These are phyloP conservation scores for Microcebus ravelobensis DNA, from an alignment of 2,113 vertebrate genomes.

Conservation along the genomic window DNA sequence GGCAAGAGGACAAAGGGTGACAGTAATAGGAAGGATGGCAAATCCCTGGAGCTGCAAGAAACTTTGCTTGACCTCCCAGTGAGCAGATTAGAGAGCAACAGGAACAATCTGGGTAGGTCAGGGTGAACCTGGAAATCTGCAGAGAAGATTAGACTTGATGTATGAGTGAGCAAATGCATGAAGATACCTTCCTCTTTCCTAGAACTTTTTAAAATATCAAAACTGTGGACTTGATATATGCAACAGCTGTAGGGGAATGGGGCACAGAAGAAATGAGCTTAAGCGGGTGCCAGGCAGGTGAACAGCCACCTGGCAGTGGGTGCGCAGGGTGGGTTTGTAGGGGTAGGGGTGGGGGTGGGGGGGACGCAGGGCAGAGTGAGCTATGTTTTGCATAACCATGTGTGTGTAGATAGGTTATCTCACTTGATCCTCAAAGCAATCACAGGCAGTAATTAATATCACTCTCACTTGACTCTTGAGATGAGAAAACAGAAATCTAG, in stretches of 20 bases:
- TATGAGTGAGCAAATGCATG: too few relatives aligned
- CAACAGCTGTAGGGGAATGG: not conserved
- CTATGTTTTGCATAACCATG: rapidly evolving
- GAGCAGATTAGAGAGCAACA: not conserved
- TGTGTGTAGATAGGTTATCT: rapidly evolving
- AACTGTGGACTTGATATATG: too few relatives aligned
- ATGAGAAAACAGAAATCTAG: not conserved
- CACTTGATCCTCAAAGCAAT: not conserved
- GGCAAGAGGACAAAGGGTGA: not conserved
- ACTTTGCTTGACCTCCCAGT: not conserved
- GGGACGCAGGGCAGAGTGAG: rapidly evolving
- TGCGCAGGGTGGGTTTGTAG: not conserved
- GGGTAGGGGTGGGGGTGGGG: rapidly evolving
- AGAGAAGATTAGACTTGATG: too few relatives aligned
- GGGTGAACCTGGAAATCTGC: not conserved
- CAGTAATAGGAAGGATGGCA: not conserved
- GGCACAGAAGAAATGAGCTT: not conserved
- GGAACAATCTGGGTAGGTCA: not conserved
- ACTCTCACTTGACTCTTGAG: not conserved
- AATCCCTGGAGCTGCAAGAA: not conserved
- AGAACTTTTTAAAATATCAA: too few relatives aligned
- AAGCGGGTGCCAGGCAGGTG: rapidly evolving
- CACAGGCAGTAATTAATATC: not conserved
- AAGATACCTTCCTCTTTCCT: too few relatives aligned
- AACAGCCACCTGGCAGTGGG: rapidly evolving